Conservation (phyloP, 2,888 invertebrate species). For the Chrysolina americana region DNA sequence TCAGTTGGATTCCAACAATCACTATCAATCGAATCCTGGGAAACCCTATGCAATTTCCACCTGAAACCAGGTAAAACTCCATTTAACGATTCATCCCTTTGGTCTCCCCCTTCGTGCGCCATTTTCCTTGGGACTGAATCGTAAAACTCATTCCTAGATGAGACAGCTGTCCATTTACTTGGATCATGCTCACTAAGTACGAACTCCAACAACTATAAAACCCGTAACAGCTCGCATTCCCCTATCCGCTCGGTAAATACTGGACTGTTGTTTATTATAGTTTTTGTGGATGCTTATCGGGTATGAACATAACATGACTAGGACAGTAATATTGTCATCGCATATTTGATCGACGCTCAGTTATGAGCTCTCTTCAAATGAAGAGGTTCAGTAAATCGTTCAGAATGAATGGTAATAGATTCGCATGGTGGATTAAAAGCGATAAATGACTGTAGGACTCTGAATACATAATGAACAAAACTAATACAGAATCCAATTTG, state of each 20-base stretch:
- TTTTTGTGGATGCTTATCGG: not conserved
- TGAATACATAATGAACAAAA: no score
- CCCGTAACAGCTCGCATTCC: slow-evolving; percentile 28
- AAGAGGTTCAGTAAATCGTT: not conserved
- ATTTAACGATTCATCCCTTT: not conserved
- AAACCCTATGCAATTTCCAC: not conserved
- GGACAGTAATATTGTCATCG: not conserved
- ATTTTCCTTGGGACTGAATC: slow-evolving; percentile 29
- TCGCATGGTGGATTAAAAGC: not conserved
- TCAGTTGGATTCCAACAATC: not conserved
- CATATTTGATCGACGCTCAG: not conserved
- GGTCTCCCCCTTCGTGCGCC: slow-evolving; percentile 12
- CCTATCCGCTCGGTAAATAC: slow-evolving; percentile 15
- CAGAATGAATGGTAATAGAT: not conserved
- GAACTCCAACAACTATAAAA: slow-evolving; percentile 41
- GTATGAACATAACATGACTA: not conserved
- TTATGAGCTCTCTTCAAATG: not conserved
- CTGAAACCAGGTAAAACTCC: slow-evolving; percentile 18
- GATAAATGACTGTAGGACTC: not conserved
- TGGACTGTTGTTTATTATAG: not conserved
- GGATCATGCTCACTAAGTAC: slow-evolving; percentile 34
- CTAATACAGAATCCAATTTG: no score
- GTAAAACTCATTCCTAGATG: slow-evolving; percentile 41
- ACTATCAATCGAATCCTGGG: not conserved
- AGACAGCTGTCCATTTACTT: slow-evolving; percentile 40